Base-by-base conservation (phyloP, 2,113 vertebrate genomes). In the Globicephala melas region DNA sequence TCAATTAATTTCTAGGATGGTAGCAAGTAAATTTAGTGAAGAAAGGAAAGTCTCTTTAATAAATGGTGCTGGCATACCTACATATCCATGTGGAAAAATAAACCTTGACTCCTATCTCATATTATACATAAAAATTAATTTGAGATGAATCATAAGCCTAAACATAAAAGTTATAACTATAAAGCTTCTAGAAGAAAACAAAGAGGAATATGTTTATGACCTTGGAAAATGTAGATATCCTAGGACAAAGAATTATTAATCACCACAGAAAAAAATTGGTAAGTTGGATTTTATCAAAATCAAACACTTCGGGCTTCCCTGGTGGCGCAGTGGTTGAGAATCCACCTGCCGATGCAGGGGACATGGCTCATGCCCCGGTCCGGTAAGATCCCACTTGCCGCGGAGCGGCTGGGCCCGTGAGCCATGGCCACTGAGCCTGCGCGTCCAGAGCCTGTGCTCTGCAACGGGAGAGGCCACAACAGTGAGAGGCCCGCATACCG, bases 1-100 rank as follows among this genome's bases (percentile, higher is more conserved):
- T 33, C 68, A 89, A 67, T 89, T 93, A 86, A 77, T 77, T 89
- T 95, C 85, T 96, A 95, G 90, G 96, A 94, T 94, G 47, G 41
- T 67, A 82, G 82, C 47, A 97, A 74, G 55, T 60, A 91, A 68
- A 41, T 94, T 86, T 68, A 73, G 21, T 63, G 38, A 86, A 86
- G 88, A 96, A 90, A 94, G 28, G 25, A 85, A 93, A 85, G 17
- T 73, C 33, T 58, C 81, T 67, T 71, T 47, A 96, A 96, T 81
- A 60, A 58, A 14, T 55, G n/a, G 4, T 77, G 23, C 28, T 85
- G 67, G 31, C 77, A 82, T 82, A 82, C 80, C 47, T 38, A 73
- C 26, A 81, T 80, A 86, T 58, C 55, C 73, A 79, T 65, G 50
- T 80, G 38, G 89, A 28, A 82, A 93, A 89, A 47, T 41, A 41